Evolutionary conservation across 2,113 vertebrate genomes (phyloP).

Genomic region (Fregetta grallaria): DNA sequence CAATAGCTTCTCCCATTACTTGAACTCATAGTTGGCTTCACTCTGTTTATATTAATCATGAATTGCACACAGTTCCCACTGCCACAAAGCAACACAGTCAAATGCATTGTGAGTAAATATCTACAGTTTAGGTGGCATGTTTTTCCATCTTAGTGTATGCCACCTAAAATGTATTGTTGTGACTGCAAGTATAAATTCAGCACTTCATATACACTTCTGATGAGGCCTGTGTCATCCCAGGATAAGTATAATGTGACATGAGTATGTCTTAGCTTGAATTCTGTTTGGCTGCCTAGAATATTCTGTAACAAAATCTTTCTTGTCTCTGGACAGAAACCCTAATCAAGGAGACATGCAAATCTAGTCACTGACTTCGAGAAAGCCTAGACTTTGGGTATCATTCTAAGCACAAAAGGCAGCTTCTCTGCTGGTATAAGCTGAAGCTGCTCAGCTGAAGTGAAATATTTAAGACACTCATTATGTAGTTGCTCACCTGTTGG

Average conservation of each 20-base stretch:
- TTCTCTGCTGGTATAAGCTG: background rate
- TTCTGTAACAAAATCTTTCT: background rate
- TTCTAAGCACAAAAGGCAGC: background rate
- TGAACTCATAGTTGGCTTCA: background rate
- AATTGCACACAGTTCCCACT: background rate
- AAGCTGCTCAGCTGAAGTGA: background rate
- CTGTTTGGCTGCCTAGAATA: background rate
- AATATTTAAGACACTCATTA: background rate
- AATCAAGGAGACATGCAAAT: background rate
- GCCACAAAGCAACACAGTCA: background rate
- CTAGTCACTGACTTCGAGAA: background rate
- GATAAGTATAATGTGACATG: background rate
- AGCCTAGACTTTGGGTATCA: background rate
- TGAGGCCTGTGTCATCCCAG: background rate
- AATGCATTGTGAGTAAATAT: background rate
- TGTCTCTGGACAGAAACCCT: background rate
- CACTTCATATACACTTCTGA: background rate
- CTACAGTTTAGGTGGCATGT: background rate
- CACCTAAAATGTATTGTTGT: background rate
- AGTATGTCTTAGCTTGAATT: background rate
- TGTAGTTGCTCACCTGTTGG: constrained; percentile 7
- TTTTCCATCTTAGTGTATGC: background rate
- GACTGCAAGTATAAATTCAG: background rate
- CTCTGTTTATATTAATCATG: background rate
- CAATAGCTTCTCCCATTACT: background rate